A percentile compares a stretch with the other conserved stretches of the same genome.
Evolutionary conservation across 2,797 vertebrate genomes (phyloP).

Genomic region (Chromis chromis): DNA sequence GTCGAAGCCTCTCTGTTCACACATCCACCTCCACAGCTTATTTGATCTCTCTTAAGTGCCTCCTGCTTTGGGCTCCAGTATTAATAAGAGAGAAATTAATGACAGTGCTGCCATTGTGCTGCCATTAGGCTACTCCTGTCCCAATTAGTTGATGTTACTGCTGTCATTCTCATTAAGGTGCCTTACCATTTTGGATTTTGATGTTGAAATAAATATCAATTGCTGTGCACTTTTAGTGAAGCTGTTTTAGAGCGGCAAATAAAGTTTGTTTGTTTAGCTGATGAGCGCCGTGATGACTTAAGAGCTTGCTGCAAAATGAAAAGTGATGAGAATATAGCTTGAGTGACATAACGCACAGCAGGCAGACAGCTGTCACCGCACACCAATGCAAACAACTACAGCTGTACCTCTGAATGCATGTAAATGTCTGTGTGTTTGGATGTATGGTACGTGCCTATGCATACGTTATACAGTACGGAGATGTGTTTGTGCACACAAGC

Average conservation of each 20-base stretch:
- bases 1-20: slow-evolving; percentile 37
- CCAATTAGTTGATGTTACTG: slow-evolving; percentile 72
- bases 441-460: neutral
- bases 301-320: slow-evolving; percentile 10
- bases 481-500: slow-evolving; percentile 20
- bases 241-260: slow-evolving; percentile 31
- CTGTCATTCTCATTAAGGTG: slow-evolving; percentile 51
- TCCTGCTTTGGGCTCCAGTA: slow-evolving; percentile 63
- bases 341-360: slow-evolving; percentile 11
- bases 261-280: slow-evolving; percentile 36
- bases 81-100: slow-evolving; percentile 75
- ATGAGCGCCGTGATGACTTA: slow-evolving; percentile 23
- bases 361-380: slow-evolving; percentile 37
- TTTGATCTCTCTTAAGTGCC: slow-evolving; percentile 56
- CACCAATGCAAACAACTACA: slow-evolving; percentile 9
- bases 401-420: slow-evolving; percentile 16
- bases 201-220: slow-evolving; percentile 37
- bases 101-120: slow-evolving; percentile 51
- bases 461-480: neutral
- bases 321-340: slow-evolving; percentile 19
- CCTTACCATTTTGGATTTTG: slow-evolving; percentile 26
- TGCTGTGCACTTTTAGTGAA: slow-evolving; percentile 6
- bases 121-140: slow-evolving; percentile 67
- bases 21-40: slow-evolving; percentile 36
- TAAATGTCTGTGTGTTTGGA: slow-evolving; percentile 10